Evolutionary conservation across 2,888 invertebrate species (phyloP), one percentile per base, ranked within the genome.

Genomic region (Dasypogon diadema): DNA sequence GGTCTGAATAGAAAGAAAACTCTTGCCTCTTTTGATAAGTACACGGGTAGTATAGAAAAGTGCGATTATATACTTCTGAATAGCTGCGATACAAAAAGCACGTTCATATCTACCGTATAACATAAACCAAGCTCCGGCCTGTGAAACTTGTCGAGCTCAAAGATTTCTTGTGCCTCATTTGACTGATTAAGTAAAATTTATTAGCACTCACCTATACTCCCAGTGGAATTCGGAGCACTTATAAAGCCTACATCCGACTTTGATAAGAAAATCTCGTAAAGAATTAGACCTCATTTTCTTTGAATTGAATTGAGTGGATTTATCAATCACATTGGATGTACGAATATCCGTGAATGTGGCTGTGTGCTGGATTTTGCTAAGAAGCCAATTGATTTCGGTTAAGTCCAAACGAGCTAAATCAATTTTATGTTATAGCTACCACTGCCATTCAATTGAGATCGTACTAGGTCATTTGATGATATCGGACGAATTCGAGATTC

Each of bases 161-260:
- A 70, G 70, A 70, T 70, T 70, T 70, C 30, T 54, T 70, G 30
- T 70, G 51, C 18, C 70, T 70, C 70, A 70, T 70, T 70, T 70
- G 51, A 54, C 70, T 70, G 54, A 70, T 70, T 70, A 70, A 70
- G 70, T 54, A 70, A 70, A 54, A 70, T 70, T 70, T 70, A 70
- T 70, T 54, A 70, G 70, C 51, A 26, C 30, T 54, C 70, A 70
- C 70, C 70, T 70, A 42, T 48, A 54, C 70, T 54, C 54, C 30
- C 30, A 18, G 21, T 22, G 54, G 30, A 54, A 54, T 63, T 54
- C 34, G 14, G 68, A 68, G 48, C 68, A 26, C 68, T 68, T 51
- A 63, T 37, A 54, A 34, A 34, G 51, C 30, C 70, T 46, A 70
- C 70, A 54, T 54, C 54, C 26, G 70, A 70, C 70, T 54, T 70